Percentiles rank a stretch among this genome's conserved stretches.
Conservation (phyloP, 2,888 invertebrate species). For the Diarsia mendica region DNA sequence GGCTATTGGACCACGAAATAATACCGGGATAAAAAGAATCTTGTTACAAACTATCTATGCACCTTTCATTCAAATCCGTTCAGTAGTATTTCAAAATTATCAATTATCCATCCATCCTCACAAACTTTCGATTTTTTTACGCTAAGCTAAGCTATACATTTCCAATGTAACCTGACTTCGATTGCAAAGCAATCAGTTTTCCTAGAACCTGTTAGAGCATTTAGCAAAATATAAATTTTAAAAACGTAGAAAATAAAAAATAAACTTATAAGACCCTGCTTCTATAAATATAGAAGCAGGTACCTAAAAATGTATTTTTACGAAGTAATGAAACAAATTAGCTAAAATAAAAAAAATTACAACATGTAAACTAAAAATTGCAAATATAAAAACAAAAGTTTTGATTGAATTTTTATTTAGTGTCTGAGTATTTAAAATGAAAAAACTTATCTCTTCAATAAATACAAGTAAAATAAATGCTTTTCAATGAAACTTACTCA, state of each 20-base stretch:
- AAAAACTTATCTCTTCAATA: conserved; percentile 33
- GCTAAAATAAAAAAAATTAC: neutral
- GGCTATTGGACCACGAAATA: neutral
- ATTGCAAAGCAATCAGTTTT: too few relatives aligned
- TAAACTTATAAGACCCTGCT: too few relatives aligned
- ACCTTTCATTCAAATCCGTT: neutral
- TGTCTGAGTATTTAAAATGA: conserved; percentile 31
- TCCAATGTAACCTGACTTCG: too few relatives aligned
- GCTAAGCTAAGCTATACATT: too few relatives aligned
- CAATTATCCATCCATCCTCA: neutral
- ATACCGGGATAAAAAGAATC: neutral
- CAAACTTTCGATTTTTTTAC: neutral
- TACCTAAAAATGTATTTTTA: neutral
- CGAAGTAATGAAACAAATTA: neutral
- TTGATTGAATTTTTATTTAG: conserved; percentile 42
- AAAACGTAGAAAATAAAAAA: too few relatives aligned
- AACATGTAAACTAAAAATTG: conserved; percentile 1
- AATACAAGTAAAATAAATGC: conserved; percentile 23
- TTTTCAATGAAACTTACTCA: conserved; percentile 35
- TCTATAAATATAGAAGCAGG: neutral
- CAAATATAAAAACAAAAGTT: conserved; percentile 41
- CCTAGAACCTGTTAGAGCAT: neutral
- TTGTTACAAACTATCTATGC: neutral
- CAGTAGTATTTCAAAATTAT: neutral
- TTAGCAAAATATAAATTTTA: neutral